Evolutionary conservation across 2,113 vertebrate species (phyloP).

Genomic region (Condylura cristata): DNA sequence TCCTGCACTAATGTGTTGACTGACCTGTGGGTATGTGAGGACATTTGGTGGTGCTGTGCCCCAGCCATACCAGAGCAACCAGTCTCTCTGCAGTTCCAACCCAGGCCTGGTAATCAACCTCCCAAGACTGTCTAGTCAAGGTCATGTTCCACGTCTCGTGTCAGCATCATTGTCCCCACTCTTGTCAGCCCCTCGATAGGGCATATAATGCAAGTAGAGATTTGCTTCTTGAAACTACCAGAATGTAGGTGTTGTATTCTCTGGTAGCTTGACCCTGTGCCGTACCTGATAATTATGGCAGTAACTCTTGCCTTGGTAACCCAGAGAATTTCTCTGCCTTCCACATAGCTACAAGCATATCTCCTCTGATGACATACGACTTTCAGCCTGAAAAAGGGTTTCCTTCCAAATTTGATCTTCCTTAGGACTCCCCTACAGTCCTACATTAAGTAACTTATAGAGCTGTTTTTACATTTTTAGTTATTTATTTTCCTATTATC

Average conservation of each 20-base stretch:
- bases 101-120: neutral
- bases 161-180: neutral
- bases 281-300: neutral
- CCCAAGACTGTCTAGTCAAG: neutral
- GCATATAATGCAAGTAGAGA: rapidly evolving
- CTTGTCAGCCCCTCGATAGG: neutral
- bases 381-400: neutral
- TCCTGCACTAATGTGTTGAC: neutral
- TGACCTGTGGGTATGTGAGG: neutral
- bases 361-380: neutral
- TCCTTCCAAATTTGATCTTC: neutral
- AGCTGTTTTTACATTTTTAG: neutral
- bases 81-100: neutral
- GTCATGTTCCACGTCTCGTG: neutral
- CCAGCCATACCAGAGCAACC: neutral
- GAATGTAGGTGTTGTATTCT: too few species aligned
- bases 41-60: neutral
- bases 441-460: neutral
- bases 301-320: neutral
- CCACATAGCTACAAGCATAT: too few species aligned
- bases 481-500: neutral
- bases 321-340: neutral
- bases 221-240: neutral
- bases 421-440: too few species aligned
- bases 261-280: neutral